Conservation (phyloP, 2,797 vertebrate genomes). For the Clarias platycephalus region DNA sequence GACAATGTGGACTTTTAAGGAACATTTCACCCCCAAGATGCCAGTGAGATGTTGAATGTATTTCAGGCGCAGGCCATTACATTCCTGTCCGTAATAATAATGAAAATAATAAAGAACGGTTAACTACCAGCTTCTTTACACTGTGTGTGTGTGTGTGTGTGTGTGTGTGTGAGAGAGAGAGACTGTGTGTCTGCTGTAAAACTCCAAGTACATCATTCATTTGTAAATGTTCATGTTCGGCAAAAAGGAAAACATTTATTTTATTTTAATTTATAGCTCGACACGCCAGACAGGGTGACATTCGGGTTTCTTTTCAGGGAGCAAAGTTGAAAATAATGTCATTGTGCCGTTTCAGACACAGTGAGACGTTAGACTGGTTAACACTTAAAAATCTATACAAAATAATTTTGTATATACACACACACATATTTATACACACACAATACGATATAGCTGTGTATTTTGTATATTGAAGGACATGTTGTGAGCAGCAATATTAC, state of each 20-base stretch:
- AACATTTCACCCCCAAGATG: constrained; percentile 66
- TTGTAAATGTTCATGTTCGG: constrained; percentile 30
- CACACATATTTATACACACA: no score
- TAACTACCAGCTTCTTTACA: constrained; percentile 66
- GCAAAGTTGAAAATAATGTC: constrained; percentile 26
- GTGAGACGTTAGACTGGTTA: no score
- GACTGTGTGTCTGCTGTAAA: not conserved
- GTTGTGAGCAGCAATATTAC: not conserved
- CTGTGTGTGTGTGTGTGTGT: constrained; percentile 60
- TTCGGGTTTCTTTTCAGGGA: constrained; percentile 22
- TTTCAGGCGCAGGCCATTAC: constrained; percentile 73
- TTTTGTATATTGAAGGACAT: not conserved
- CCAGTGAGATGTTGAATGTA: constrained; percentile 81
- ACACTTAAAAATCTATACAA: not conserved
- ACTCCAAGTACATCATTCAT: constrained; percentile 31
- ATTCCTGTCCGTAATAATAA: constrained; percentile 79
- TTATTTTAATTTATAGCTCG: not conserved
- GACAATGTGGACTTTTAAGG: constrained; percentile 66
- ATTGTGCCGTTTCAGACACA: not conserved
- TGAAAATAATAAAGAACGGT: constrained; percentile 77
- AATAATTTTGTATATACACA: no score
- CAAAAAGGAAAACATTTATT: constrained; percentile 25
- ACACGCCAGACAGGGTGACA: constrained; percentile 3
- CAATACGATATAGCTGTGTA: no score
- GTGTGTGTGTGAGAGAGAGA: not conserved